Evolutionary conservation across 2,888 invertebrate species (phyloP), one percentile per base, ranked within the genome.

Genomic region (Polydrusus pterygomalis): DNA sequence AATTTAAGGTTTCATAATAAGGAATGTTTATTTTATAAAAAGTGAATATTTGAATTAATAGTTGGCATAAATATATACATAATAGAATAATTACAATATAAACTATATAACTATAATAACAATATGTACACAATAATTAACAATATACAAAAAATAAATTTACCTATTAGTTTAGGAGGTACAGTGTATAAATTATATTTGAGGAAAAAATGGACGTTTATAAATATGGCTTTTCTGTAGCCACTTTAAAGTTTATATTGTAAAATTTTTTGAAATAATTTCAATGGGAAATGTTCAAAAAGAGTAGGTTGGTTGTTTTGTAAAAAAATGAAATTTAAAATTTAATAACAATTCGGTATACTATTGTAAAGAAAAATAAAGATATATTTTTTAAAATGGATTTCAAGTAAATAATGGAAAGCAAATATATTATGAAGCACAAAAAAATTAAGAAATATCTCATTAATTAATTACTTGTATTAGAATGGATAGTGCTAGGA

Each of bases 91-190:
- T 83, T 81, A 82, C 81, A 82, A 82, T 84, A 86, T 87, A 87
- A 85, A 87, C 86, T 86, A 87, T 87, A 86, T 87, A 82, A 86
- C 84, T 86, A 84, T 86, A 84, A 86, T 85, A 86, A 86, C 86
- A 86, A 85, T 87, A 86, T 87, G 78, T 86, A 74, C 69, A 78
- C 70, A 74, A 80, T 79, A 80, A 82, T 81, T 77, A 80, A 83
- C 82, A 80, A 83, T 82, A 82, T 82, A 81, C 74, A 83, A 83
- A 82, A 81, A 80, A 81, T 81, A 82, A 83, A 83, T 74, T 74
- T 64, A 74, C 70, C 64, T 70, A 74, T 56, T 43, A 64, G 45
- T 49, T 51, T 78, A 71, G 63, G 74, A 77, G 63, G 64, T 71
- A 64, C 63, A 51, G 49, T 71, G 70, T 68, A 74, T 58, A 74